A percentile compares a stretch with the other conserved stretches of the same genome.
Conservation (phyloP, 2,113 vertebrate genomes). For the Melanerpes formicivorus region DNA sequence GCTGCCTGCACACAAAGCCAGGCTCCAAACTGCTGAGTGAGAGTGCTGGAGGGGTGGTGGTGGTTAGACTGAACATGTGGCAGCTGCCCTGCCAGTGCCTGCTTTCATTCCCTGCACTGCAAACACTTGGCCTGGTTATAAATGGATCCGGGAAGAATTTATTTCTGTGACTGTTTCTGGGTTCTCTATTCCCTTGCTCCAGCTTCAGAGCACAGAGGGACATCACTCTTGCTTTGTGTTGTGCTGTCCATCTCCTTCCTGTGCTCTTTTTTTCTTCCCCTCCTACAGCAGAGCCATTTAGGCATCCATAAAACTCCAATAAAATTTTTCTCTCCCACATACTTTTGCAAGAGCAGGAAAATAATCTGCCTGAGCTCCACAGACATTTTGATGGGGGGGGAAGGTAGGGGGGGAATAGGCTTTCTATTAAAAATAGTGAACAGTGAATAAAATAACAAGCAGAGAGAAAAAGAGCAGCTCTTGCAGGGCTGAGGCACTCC, state of each 20-base stretch:
- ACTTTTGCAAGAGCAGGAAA: conserved; percentile 34
- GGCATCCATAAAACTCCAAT: conserved; percentile 66
- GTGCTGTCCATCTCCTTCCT: conserved; percentile 55
- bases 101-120: conserved; percentile 7
- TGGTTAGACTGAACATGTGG: neutral
- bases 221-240: conserved; percentile 39
- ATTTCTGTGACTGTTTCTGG: conserved; percentile 43
- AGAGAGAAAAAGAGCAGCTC: conserved; percentile 10
- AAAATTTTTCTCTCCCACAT: conserved; percentile 52
- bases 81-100: neutral
- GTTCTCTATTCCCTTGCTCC: conserved; percentile 10
- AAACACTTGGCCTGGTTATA: conserved; percentile 36
- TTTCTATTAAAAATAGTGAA: conserved; percentile 11
- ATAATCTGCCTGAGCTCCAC: conserved; percentile 19
- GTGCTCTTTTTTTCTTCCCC: conserved; percentile 47
- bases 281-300: conserved; percentile 56
- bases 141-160: conserved; percentile 45
- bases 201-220: neutral
- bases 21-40: neutral
- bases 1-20: neutral
- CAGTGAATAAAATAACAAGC: conserved; percentile 38
- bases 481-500: neutral
- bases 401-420: neutral
- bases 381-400: neutral
- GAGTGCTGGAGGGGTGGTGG: neutral